A percentile compares a stretch with the other conserved stretches of the same genome.
These are phyloP conservation scores for Austrolebias charrua DNA, from an alignment of 2,797 vertebrate species.

Conservation along the genomic window DNA sequence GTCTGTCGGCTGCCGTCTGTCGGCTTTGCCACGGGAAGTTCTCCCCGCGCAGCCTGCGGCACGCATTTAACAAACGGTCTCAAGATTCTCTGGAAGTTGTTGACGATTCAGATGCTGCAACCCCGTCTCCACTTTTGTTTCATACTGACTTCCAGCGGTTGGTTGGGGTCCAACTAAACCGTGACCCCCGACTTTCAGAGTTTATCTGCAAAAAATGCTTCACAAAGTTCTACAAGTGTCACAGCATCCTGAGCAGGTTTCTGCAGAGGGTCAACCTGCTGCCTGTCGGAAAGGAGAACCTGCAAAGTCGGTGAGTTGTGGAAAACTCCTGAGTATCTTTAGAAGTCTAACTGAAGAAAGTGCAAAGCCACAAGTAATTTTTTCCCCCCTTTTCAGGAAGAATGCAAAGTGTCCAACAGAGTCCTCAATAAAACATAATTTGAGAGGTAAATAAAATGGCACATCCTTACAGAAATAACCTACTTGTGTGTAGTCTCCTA, in stretches of 20 bases:
- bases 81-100: slow-evolving; percentile 56
- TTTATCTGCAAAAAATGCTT: slow-evolving; percentile 95
- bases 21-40: slow-evolving; percentile 95
- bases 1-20: slow-evolving; percentile 81
- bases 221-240: slow-evolving; percentile 94
- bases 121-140: slow-evolving; percentile 80
- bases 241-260: slow-evolving; percentile 86
- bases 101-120: slow-evolving; percentile 47
- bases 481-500: neutral
- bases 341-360: neutral
- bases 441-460: slow-evolving; percentile 50
- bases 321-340: accelerated
- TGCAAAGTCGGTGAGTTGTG: slow-evolving; percentile 72
- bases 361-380: neutral
- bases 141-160: slow-evolving; percentile 90
- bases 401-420: slow-evolving; percentile 44
- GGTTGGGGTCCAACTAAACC: slow-evolving; percentile 85
- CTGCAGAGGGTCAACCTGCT: slow-evolving; percentile 89
- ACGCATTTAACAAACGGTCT: slow-evolving; percentile 83
- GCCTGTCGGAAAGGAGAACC: slow-evolving; percentile 67
- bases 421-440: slow-evolving; percentile 29
- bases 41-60: slow-evolving; percentile 86
- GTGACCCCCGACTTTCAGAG: slow-evolving; percentile 85
- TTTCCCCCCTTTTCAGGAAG: slow-evolving; percentile 57
- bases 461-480: neutral